Evolutionary conservation across 2,888 invertebrate genomes (phyloP).

Genomic region (Apodemia mormo): DNA sequence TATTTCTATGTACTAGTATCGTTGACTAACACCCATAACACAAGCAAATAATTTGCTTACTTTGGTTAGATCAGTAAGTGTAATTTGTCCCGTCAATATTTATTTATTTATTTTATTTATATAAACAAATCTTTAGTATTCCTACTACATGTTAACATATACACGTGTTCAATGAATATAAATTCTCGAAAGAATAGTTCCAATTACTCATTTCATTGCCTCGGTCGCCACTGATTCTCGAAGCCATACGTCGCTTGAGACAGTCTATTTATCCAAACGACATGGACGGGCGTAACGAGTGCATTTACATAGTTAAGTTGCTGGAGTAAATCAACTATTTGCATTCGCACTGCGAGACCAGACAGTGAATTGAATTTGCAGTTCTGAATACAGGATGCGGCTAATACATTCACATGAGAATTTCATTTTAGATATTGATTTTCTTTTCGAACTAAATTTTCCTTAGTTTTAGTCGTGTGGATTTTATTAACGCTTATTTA

Average conservation of each 20-base stretch:
- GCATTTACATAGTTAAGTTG: conserved; percentile 32
- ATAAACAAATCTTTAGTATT: too few species aligned
- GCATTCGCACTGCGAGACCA: conserved; percentile 45
- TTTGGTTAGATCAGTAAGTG: too few species aligned
- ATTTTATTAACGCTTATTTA: too few species aligned
- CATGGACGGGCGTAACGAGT: conserved; percentile 49
- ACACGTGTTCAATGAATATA: background rate
- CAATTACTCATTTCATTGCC: conserved; percentile 67
- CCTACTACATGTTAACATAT: too few species aligned
- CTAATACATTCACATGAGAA: conserved; percentile 12
- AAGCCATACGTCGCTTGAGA: conserved; percentile 59
- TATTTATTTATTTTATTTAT: too few species aligned
- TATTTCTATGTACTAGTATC: too few species aligned
- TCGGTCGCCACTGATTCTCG: conserved; percentile 49
- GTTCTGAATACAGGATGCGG: conserved; percentile 31
- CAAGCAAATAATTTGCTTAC: too few species aligned
- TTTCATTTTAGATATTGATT: conserved; percentile 15
- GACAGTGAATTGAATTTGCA: conserved; percentile 32
- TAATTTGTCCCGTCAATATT: too few species aligned
- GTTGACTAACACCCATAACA: too few species aligned
- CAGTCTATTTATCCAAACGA: conserved; percentile 63
- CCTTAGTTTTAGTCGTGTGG: too few species aligned
- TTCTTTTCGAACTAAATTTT: too few species aligned
- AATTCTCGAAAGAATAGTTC: conserved; percentile 17
- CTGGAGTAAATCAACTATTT: conserved; percentile 75